Evolutionary conservation across 2,888 invertebrate species (phyloP).

Genomic region (Nemotelus nigrinus): DNA sequence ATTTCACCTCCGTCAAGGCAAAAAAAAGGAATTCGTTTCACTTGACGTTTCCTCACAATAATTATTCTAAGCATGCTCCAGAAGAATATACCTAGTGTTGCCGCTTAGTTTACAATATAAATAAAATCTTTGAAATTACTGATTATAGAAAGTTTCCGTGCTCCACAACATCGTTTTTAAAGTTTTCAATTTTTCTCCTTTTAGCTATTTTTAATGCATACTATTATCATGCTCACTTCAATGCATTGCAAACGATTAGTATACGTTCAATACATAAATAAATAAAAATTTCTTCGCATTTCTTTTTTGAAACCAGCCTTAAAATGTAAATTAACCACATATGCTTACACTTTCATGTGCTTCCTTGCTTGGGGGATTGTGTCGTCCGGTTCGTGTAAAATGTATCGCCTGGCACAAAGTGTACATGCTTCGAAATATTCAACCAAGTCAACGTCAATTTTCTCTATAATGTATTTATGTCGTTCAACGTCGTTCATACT

Average conservation of each 20-base stretch:
- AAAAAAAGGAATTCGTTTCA: no score
- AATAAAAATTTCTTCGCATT: not conserved
- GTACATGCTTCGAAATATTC: slow-evolving; percentile 87
- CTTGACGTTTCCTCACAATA: no score
- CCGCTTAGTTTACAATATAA: no score
- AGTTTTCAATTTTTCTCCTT: no score
- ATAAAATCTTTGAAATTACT: no score
- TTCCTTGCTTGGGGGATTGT: slow-evolving; percentile 81
- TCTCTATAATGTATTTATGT: slow-evolving; percentile 74
- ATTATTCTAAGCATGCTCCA: no score
- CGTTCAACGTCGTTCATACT: slow-evolving; percentile 74
- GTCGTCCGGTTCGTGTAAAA: slow-evolving; percentile 84
- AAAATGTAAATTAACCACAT: not conserved
- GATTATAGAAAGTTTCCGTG: no score
- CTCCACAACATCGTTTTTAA: no score
- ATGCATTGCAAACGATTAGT: not conserved
- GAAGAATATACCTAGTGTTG: no score
- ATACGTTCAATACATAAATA: not conserved
- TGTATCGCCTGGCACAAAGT: slow-evolving; percentile 79
- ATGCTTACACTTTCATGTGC: slow-evolving; percentile 82
- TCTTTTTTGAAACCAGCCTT: not conserved
- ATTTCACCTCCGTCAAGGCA: no score
- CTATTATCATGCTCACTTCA: not conserved
- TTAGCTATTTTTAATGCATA: no score
- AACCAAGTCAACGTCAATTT: slow-evolving; percentile 74